Conservation (phyloP, 2,888 invertebrate species). For the Cheilosia vernalis region DNA sequence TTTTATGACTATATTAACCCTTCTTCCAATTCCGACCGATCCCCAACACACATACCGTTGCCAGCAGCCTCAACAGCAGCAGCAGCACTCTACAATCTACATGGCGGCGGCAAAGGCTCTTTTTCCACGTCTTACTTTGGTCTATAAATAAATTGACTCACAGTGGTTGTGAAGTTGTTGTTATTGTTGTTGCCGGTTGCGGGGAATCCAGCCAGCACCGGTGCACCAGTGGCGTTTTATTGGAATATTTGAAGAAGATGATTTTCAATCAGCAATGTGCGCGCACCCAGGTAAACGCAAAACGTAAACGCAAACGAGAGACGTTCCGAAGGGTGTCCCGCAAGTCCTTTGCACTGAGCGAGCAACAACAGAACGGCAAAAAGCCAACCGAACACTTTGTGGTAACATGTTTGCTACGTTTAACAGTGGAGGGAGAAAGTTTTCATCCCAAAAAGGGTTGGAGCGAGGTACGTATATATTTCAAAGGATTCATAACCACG, state of each 20-base stretch:
- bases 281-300: constrained; percentile 67
- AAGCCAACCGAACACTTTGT: constrained; percentile 56
- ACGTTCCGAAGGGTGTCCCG: constrained; percentile 50
- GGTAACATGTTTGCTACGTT: constrained; percentile 57
- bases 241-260: constrained; percentile 75
- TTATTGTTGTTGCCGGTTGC: constrained; percentile 11
- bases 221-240: constrained; percentile 73
- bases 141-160: constrained; percentile 74
- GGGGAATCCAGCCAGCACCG: constrained; percentile 33
- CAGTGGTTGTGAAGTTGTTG: constrained; percentile 42
- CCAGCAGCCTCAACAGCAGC: constrained; percentile 24
- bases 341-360: constrained; percentile 38
- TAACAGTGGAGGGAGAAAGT: constrained; percentile 50
- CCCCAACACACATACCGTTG: constrained; percentile 3
- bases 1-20: constrained; percentile 75
- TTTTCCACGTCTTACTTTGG: constrained; percentile 66
- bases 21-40: constrained; percentile 45
- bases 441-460: not conserved
- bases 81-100: not conserved
- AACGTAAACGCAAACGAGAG: constrained; percentile 49
- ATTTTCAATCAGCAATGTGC: constrained; percentile 74
- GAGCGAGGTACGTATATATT: not conserved
- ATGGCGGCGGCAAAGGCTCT: constrained; percentile 37
- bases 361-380: constrained; percentile 13
- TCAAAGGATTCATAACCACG: not conserved